These are phyloP conservation scores for Bombylius major DNA, from an alignment of 2,888 invertebrate species.

Conservation along the genomic window DNA sequence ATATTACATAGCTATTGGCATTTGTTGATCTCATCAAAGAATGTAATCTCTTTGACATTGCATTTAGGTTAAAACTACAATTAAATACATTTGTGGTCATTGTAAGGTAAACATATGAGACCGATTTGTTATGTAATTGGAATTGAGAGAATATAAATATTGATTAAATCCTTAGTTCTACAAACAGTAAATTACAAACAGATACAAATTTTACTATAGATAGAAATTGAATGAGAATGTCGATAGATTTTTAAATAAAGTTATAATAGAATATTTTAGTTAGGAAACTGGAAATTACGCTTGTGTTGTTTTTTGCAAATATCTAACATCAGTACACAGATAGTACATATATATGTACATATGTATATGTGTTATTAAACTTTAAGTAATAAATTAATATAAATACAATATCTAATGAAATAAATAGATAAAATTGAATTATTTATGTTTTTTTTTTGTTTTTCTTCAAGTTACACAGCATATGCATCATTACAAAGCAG, in stretches of 20 bases:
- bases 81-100: constrained; percentile 11
- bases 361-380: no score
- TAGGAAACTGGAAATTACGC: no score
- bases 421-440: no score
- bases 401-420: no score
- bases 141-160: constrained; percentile 5
- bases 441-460: no score
- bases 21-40: constrained; percentile 10
- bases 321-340: no score
- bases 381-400: no score
- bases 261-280: no score
- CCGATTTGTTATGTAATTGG: constrained; percentile 9
- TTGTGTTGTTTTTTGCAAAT: no score
- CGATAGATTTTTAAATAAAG: no score
- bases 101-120: constrained; percentile 10
- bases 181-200: not conserved
- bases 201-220: not conserved
- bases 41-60: constrained; percentile 8
- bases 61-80: constrained; percentile 4
- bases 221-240: not conserved
- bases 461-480: no score
- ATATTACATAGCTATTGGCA: constrained; percentile 9
- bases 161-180: not conserved
- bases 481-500: not conserved
- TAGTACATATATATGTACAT: no score